These are phyloP conservation scores for Aleiodes alternator DNA, from an alignment of 2,888 invertebrate genomes.

Conservation along the genomic window DNA sequence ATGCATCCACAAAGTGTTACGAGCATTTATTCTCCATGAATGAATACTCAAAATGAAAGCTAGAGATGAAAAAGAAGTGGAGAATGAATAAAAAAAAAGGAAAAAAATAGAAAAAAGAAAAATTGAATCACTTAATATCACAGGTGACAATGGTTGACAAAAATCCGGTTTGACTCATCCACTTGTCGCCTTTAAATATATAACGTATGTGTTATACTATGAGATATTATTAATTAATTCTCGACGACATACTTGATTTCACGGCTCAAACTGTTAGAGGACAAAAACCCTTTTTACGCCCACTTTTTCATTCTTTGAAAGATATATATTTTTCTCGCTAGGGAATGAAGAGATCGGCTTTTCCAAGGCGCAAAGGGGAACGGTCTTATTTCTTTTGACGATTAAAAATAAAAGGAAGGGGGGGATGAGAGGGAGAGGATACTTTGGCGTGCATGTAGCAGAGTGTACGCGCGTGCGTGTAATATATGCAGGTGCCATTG, in stretches of 20 bases:
- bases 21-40: constrained; percentile 28
- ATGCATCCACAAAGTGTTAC: constrained; percentile 29
- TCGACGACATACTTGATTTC: constrained; percentile 43
- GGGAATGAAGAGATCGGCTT: constrained; percentile 22
- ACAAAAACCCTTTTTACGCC: constrained; percentile 44
- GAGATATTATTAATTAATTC: constrained; percentile 44
- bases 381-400: constrained; percentile 23
- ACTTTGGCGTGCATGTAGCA: constrained; percentile 11
- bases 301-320: constrained; percentile 30
- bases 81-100: background rate
- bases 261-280: constrained; percentile 32
- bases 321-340: background rate
- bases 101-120: constrained; percentile 2
- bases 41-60: constrained; percentile 15
- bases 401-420: background rate
- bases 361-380: constrained; percentile 28
- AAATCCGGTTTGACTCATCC: constrained; percentile 32
- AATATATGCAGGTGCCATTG: constrained; percentile 58
- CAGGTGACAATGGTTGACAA: constrained; percentile 35
- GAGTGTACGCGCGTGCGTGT: constrained; percentile 49
- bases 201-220: background rate
- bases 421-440: background rate
- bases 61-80: background rate
- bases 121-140: constrained; percentile 43
- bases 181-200: constrained; percentile 23